Percentiles rank a stretch among this genome's conserved stretches.
These are phyloP conservation scores for Drosophila yooni DNA, from an alignment of 2,888 invertebrate genomes.

Conservation along the genomic window DNA sequence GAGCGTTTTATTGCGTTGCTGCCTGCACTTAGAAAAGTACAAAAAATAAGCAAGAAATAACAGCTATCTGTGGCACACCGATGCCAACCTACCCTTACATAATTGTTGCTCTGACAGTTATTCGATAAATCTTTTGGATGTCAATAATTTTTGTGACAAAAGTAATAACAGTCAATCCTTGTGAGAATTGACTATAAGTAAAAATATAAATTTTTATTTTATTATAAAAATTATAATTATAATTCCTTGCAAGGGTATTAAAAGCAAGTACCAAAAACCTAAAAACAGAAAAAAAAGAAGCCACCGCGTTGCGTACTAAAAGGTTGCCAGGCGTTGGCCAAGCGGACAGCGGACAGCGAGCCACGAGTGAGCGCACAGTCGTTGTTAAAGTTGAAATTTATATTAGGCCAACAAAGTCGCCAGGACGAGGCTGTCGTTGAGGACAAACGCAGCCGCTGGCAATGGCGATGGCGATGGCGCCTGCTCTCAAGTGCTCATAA, in stretches of 20 bases:
- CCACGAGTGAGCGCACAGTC: constrained; percentile 22
- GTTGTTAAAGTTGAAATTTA: constrained; percentile 74
- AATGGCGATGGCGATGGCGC: constrained; percentile 59
- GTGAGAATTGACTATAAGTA: background rate
- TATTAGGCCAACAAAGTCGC: constrained; percentile 78
- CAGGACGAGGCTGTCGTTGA: constrained; percentile 42
- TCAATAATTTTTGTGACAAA: background rate
- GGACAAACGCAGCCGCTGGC: constrained; percentile 58
- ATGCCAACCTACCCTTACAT: background rate
- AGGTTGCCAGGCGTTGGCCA: constrained; percentile 63
- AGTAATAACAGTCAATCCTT: background rate
- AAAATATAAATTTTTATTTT: too few relatives aligned
- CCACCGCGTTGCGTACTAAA: constrained; percentile 65
- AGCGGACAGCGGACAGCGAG: background rate
- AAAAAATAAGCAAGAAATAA: constrained; percentile 14
- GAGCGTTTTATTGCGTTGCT: constrained; percentile 71
- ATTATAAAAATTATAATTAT: background rate
- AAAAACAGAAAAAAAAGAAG: constrained; percentile 26
- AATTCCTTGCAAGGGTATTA: background rate
- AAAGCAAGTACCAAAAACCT: background rate
- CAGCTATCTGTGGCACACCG: too few relatives aligned
- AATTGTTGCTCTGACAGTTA: background rate
- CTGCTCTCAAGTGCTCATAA: constrained; percentile 82
- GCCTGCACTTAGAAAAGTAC: constrained; percentile 60
- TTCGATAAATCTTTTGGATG: background rate